phyloP scores from a whole-genome alignment of 92 coral and sea anemone genomes.

The Porites evermanni region DNA sequence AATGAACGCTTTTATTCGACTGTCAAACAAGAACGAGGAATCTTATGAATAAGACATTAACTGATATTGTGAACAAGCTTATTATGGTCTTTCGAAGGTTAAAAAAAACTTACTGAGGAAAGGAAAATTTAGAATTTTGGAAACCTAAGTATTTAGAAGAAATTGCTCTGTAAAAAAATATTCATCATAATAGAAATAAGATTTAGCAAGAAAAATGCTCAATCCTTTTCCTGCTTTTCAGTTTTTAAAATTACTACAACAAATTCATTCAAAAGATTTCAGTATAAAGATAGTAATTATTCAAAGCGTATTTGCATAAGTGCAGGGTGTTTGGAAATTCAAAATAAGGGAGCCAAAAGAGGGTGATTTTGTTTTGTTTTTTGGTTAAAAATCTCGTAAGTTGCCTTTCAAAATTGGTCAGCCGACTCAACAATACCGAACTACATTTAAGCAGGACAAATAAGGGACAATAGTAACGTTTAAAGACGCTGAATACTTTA shows the following conservation, averaged over 20 bases:
- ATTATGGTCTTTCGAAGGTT: constrained; percentile 32
- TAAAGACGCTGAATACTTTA: too few relatives aligned
- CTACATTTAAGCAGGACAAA: too few relatives aligned
- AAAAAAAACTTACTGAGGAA: constrained; percentile 8
- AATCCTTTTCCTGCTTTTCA: neutral
- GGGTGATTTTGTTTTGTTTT: neutral
- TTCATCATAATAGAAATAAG: too few relatives aligned
- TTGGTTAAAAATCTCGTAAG: neutral
- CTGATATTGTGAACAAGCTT: neutral
- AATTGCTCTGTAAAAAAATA: too few relatives aligned
- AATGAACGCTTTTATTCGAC: constrained; percentile 44
- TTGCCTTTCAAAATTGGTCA: too few relatives aligned
- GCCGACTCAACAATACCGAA: too few relatives aligned
- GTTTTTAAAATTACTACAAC: neutral
- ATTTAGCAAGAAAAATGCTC: neutral
- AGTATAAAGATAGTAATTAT: neutral
- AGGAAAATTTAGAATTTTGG: neutral
- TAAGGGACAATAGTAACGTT: too few relatives aligned
- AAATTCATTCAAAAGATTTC: neutral
- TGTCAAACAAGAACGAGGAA: constrained; percentile 29
- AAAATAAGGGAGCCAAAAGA: neutral
- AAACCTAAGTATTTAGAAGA: too few relatives aligned
- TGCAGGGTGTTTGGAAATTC: neutral
- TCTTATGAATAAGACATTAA: constrained; percentile 15
- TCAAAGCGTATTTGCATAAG: constrained; percentile 9